Evolutionary conservation across 2,888 invertebrate species (phyloP).

Genomic region (Himalopsyche tibetana): DNA sequence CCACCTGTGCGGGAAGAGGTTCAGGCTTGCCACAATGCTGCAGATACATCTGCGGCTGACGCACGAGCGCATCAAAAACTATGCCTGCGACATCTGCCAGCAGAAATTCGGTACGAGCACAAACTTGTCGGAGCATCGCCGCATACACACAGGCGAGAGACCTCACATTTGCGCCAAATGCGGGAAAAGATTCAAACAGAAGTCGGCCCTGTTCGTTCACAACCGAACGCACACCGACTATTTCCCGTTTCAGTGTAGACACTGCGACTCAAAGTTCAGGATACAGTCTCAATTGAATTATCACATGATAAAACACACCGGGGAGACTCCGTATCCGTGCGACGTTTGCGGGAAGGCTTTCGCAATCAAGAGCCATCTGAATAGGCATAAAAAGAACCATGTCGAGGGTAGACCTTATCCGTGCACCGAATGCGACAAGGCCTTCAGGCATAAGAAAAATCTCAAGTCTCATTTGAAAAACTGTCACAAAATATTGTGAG

Average conservation of each 20-base stretch:
- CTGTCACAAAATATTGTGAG: conserved; percentile 60
- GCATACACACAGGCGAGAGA: conserved; percentile 73
- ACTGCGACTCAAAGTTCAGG: conserved; percentile 71
- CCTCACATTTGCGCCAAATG: conserved; percentile 74
- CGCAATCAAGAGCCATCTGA: conserved; percentile 72
- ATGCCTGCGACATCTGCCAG: conserved; percentile 75
- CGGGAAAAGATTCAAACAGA: conserved; percentile 77
- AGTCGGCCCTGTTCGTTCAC: conserved; percentile 76
- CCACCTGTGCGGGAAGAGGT: conserved; percentile 76
- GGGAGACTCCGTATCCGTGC: conserved; percentile 79
- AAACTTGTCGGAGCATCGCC: conserved; percentile 73
- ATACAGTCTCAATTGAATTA: conserved; percentile 71
- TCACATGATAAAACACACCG: conserved; percentile 75
- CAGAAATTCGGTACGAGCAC: conserved; percentile 75
- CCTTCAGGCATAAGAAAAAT: conserved; percentile 64
- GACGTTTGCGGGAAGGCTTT: conserved; percentile 77
- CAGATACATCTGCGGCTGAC: conserved; percentile 75
- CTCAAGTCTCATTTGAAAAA: conserved; percentile 62
- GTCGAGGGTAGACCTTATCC: conserved; percentile 59
- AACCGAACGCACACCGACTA: conserved; percentile 73
- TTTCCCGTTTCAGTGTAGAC: conserved; percentile 68
- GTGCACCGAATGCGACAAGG: conserved; percentile 61
- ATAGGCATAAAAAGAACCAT: conserved; percentile 61
- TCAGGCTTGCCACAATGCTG: conserved; percentile 76
- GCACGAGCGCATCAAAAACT: conserved; percentile 75